A percentile compares a stretch with the other conserved stretches of the same genome.
phyloP scores from a whole-genome alignment of 2,113 vertebrate species.

The Caranx melampygus region DNA sequence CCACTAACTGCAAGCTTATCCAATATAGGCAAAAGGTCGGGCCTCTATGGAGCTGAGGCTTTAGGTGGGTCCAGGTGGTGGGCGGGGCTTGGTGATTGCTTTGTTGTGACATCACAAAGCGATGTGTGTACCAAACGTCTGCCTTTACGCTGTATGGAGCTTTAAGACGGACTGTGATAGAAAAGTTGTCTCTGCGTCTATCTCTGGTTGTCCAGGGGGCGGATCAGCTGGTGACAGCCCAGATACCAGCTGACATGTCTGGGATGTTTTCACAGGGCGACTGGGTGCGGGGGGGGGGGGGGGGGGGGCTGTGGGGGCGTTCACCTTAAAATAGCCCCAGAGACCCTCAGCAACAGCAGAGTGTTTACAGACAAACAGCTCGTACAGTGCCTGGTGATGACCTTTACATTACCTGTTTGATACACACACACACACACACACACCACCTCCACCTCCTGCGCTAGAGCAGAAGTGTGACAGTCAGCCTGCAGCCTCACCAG shows the following conservation, averaged over 20 bases:
- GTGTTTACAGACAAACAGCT: constrained; percentile 67
- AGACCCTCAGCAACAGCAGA: constrained; percentile 57
- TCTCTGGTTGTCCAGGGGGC: neutral
- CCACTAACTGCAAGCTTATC: too few relatives aligned
- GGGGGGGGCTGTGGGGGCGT: constrained; percentile 7
- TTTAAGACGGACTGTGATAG: too few relatives aligned
- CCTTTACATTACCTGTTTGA: constrained; percentile 40
- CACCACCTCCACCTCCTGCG: constrained; percentile 10
- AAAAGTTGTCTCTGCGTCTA: neutral
- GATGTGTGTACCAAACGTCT: too few relatives aligned
- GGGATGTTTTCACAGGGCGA: constrained; percentile 15
- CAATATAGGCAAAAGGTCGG: too few relatives aligned
- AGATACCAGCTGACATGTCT: constrained; percentile 7
- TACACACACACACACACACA: constrained; percentile 2
- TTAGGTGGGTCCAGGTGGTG: too few relatives aligned
- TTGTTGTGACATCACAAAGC: too few relatives aligned
- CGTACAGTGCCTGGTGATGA: constrained; percentile 27
- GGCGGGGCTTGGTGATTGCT: too few relatives aligned
- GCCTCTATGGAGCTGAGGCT: too few relatives aligned
- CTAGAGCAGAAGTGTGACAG: constrained; percentile 54
- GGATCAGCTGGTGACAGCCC: constrained; percentile 16
- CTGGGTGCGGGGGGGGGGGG: constrained; percentile 15
- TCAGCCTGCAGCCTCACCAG: constrained; percentile 63
- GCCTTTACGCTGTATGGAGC: too few relatives aligned
- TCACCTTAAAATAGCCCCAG: constrained; percentile 54